Base-by-base conservation (phyloP, 2,888 invertebrate genomes). In the Bugulina stolonifera region DNA sequence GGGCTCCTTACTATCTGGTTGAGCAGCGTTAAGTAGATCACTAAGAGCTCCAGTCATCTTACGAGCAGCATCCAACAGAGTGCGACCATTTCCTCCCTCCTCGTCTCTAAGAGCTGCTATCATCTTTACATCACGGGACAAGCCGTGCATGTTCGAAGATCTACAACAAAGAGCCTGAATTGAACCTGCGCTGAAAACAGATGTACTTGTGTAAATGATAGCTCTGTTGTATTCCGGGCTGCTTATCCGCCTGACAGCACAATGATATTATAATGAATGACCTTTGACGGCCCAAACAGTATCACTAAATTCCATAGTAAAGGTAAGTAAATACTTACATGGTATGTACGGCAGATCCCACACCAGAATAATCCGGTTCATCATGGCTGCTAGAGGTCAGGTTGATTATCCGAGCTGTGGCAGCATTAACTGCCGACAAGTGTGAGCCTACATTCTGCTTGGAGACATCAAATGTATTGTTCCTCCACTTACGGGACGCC, bases 401-500 rank as follows among this genome's bases (percentile, higher is more conserved):
- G 0, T 94, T 94, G 73, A 96, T 92, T 71, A 97, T 93, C 85
- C 97, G 95, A 10, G 99, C 99, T 0, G 98, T 99, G 73, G 98
- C 98, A 0, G 98, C 98, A 86, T 94, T 98, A 96, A 99, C 98
- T 73, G 97, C 97, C 2, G 97, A 97, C 79, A 99, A 91, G 85
- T 98, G 94, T 72, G 94, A 94, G 76, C 93, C 93, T 73, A 99
- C 94, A 77, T 92, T 94, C 86, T 98, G 97, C 85, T 94, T 93
- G 84, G 93, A 93, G 72, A 94, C 92, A 85, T 96, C 97, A 85
- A 96, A 87, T 0, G 93, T 93, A 75, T 93, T 92, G 82, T 94
- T 93, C 85, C 93, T 93, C 95, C 97, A 96, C 86, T 93, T 92
- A 78, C 92, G 88, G 0, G 94, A 92, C 0, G 92, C 91, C 86